Evolutionary conservation across 2,888 invertebrate species (phyloP).

Genomic region (Xanthia togata): DNA sequence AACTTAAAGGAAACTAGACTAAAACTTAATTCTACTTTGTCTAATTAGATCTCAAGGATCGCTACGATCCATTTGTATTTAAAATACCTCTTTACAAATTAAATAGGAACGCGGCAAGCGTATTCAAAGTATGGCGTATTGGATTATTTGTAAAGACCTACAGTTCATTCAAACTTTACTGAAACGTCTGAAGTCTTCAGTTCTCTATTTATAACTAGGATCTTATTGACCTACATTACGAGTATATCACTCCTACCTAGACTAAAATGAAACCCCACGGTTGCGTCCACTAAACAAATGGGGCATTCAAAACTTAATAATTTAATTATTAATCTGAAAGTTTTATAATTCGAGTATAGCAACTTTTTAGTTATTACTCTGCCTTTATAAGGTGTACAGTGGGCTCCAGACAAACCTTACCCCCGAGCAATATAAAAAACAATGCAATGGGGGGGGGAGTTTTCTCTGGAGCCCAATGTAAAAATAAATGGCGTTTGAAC

Average conservation of each 20-base stretch:
- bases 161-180: not conserved
- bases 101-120: not conserved
- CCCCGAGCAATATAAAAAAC: no score
- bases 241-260: not conserved
- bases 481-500: no score
- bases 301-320: no score
- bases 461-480: no score
- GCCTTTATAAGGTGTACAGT: no score
- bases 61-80: conserved; percentile 14
- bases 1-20: not conserved
- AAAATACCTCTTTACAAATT: conserved; percentile 16
- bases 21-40: not conserved
- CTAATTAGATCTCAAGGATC: conserved; percentile 8
- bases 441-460: no score
- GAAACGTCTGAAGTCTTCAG: not conserved
- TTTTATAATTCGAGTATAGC: no score
- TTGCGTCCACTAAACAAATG: no score
- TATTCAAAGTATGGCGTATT: conserved; percentile 4
- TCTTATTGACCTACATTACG: not conserved
- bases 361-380: no score
- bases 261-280: not conserved
- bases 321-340: no score
- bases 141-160: conserved; percentile 1
- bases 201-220: not conserved
- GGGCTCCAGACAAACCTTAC: no score